Percentiles rank a stretch among this genome's conserved stretches.
These are phyloP conservation scores for Parnassius glacialis DNA, from an alignment of 2,888 invertebrate species.

Conservation along the genomic window DNA sequence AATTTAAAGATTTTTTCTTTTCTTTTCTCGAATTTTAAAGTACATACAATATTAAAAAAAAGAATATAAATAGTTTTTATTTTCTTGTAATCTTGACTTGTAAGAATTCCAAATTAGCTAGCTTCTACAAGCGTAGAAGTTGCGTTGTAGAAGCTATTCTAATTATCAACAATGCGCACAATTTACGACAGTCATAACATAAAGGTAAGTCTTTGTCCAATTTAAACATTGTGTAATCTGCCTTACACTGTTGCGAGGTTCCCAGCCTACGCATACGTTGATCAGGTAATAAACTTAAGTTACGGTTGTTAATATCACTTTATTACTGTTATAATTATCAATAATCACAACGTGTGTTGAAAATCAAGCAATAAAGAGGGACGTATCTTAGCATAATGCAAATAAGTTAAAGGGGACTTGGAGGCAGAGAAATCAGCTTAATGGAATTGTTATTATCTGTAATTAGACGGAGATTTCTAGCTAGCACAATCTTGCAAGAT, in stretches of 20 bases:
- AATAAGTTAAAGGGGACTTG: neutral
- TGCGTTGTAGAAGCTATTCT: no score
- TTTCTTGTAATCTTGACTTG: no score
- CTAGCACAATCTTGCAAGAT: no score
- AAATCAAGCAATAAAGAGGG: conserved; percentile 19
- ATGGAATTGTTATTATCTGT: neutral
- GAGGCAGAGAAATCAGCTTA: neutral
- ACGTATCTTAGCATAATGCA: neutral
- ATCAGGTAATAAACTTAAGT: conserved; percentile 34
- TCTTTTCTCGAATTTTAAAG: no score
- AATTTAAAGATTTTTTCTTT: no score
- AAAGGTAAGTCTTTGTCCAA: neutral
- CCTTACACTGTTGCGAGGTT: conserved; percentile 32
- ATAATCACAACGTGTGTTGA: conserved; percentile 29
- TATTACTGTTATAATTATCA: conserved; percentile 33
- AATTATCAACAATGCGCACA: neutral
- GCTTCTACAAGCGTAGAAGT: no score
- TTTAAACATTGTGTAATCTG: conserved; percentile 32
- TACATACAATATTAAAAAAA: no score
- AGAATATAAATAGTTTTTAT: no score
- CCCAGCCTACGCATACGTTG: conserved; percentile 28
- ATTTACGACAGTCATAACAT: neutral
- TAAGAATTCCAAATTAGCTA: no score
- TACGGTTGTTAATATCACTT: conserved; percentile 30
- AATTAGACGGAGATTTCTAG: neutral